Evolutionary conservation across 2,113 vertebrate genomes (phyloP).

Genomic region (Apteryx mantelli): DNA sequence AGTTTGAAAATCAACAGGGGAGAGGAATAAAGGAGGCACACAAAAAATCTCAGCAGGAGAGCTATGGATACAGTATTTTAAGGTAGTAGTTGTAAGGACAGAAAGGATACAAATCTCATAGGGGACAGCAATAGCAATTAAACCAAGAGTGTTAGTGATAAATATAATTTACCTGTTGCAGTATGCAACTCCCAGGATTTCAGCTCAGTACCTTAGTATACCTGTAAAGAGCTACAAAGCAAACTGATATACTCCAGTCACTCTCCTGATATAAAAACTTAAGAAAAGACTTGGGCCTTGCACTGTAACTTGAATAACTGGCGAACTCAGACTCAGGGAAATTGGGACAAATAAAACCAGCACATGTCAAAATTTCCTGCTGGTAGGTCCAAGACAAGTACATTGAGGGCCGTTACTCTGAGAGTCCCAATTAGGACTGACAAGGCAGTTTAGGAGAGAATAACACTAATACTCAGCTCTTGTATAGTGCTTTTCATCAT

Average conservation of each 20-base stretch:
- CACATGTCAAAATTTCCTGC: not conserved
- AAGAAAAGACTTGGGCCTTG: not conserved
- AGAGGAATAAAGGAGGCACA: constrained; percentile 20
- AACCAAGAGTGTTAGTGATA: not conserved
- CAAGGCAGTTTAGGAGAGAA: not conserved
- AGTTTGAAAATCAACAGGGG: not conserved
- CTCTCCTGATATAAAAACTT: not conserved
- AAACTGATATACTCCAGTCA: not conserved
- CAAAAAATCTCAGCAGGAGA: constrained; percentile 2
- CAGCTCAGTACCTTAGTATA: not conserved
- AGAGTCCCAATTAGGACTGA: not conserved
- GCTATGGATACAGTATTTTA: not conserved
- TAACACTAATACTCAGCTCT: not conserved
- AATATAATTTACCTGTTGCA: not conserved
- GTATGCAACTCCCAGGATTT: not conserved
- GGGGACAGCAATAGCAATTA: not conserved
- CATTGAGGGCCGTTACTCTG: not conserved
- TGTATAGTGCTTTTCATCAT: not conserved
- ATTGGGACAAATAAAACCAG: not conserved
- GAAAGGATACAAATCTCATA: not conserved
- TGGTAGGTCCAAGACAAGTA: not conserved
- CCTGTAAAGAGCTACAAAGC: not conserved
- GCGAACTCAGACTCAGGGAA: not conserved
- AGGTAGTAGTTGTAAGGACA: not conserved
- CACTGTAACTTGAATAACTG: not conserved